Evolutionary conservation across 1,140 invertebrate species (phyloP), one percentile per base, ranked within the genome.

Genomic region (Papilio xuthus): DNA sequence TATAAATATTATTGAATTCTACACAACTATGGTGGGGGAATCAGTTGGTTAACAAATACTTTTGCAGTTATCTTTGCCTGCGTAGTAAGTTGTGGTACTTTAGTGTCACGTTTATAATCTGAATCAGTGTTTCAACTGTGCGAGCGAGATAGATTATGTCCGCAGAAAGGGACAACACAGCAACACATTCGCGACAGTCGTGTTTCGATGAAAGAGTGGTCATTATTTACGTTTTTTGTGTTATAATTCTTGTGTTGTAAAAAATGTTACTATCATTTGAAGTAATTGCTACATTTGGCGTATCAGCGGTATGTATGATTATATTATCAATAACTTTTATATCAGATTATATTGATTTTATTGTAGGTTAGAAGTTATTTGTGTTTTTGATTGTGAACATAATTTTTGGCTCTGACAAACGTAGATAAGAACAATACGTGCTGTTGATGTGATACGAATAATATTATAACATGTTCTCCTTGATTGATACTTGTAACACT

Each of bases 181-280:
- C n/a, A 23, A 53, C 44, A 28, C 47, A 53, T 53, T 53, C 13
- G 44, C 23, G 18, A 74, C 23, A 28, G 44, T 50, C 23, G 47
- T 28, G 32, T 56, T 37, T 13, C 72, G 44, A 74, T 2, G 23
- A 15, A 41, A 41, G 7, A 50, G 71, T 56, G 41, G 42, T 47
- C 12, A 53, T 47, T 81, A 78, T 78, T 81, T 79, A 81, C 72
- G 60, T 79, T 81, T 81, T 81, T 81, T 81, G 37, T 77, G 28
- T 56, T 70, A 23, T 77, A 74, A 28, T 60, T 47, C 28, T 47
- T 44, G 75, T 60, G 69, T 79, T 69, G 9, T 15, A 41, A 75
- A 79, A 79, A 77, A 81, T 81, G 80, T 69, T 81, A 63, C 37
- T 79, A 76, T 67, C 80, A n/a, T 81, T 78, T 13, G 80, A 77